Conservation (phyloP, 2,888 invertebrate genomes). For the Idaea straminata region DNA sequence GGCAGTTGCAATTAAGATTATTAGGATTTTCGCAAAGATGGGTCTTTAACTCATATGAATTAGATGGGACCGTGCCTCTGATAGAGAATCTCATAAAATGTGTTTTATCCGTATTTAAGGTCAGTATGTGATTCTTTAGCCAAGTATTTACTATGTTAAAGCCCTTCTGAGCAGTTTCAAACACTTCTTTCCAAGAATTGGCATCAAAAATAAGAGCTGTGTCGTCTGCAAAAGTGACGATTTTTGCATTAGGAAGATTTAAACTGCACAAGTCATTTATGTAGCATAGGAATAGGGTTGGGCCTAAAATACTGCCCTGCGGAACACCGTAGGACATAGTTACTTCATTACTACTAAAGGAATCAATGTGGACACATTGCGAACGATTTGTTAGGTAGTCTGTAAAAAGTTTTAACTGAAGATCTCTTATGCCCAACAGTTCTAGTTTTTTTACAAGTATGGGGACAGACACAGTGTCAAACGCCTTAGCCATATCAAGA, state of each 20-base stretch:
- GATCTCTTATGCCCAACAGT: too few species aligned
- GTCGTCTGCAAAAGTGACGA: conserved; percentile 17
- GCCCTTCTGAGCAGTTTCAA: conserved; percentile 7
- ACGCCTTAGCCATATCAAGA: too few species aligned
- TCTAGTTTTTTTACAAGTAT: too few species aligned
- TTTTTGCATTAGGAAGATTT: not conserved
- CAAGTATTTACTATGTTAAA: conserved; percentile 8
- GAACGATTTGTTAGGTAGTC: not conserved
- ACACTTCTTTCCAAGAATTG: conserved; percentile 7
- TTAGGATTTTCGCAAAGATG: too few species aligned
- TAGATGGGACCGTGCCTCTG: too few species aligned
- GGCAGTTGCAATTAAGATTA: too few species aligned
- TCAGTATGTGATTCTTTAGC: conserved; percentile 13
- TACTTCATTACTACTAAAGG: not conserved
- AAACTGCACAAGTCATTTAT: conserved; percentile 14
- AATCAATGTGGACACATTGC: too few species aligned
- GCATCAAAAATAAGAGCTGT: conserved; percentile 16
- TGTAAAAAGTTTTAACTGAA: too few species aligned
- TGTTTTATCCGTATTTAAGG: conserved; percentile 9
- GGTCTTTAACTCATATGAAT: too few species aligned
- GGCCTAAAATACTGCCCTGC: conserved; percentile 15
- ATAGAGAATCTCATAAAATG: too few species aligned
- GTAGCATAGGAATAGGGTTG: conserved; percentile 13
- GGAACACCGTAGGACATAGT: conserved; percentile 12
- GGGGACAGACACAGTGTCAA: too few species aligned